Conservation (phyloP, 2,797 vertebrate species). For the Orientallactaga sibirica region DNA sequence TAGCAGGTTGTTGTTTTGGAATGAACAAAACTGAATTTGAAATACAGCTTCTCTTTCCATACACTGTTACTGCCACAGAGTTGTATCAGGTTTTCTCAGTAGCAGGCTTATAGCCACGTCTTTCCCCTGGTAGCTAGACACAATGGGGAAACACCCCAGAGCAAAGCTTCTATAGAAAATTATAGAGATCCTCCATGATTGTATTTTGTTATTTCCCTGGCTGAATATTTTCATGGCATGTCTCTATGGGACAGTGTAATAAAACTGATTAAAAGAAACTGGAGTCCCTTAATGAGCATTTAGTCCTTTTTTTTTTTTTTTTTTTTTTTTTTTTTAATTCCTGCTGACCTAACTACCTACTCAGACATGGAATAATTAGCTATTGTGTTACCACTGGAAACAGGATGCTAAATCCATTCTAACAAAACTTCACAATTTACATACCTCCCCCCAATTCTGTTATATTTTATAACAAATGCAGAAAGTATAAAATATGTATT, state of each 20-base stretch:
- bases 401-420: not conserved
- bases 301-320: not conserved
- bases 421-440: not conserved
- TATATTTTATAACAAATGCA: not conserved
- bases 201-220: not conserved
- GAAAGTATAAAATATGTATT: not conserved
- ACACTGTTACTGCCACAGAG: not conserved
- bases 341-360: not conserved
- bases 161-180: not conserved
- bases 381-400: slow-evolving; percentile 17
- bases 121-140: not conserved
- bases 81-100: not conserved
- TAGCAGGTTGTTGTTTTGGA: slow-evolving; percentile 55
- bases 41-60: slow-evolving; percentile 33
- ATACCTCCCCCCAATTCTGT: not conserved
- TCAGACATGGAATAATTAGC: not conserved
- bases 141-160: not conserved
- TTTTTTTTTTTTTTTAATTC: not conserved
- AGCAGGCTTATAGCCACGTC: not conserved
- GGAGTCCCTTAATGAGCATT: not conserved
- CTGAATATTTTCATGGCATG: not conserved
- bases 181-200: not conserved
- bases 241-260: not conserved
- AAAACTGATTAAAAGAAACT: not conserved
- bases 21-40: slow-evolving; percentile 58